Evolutionary conservation across 1,140 invertebrate species (phyloP).

Genomic region (Drosophila nikananu): DNA sequence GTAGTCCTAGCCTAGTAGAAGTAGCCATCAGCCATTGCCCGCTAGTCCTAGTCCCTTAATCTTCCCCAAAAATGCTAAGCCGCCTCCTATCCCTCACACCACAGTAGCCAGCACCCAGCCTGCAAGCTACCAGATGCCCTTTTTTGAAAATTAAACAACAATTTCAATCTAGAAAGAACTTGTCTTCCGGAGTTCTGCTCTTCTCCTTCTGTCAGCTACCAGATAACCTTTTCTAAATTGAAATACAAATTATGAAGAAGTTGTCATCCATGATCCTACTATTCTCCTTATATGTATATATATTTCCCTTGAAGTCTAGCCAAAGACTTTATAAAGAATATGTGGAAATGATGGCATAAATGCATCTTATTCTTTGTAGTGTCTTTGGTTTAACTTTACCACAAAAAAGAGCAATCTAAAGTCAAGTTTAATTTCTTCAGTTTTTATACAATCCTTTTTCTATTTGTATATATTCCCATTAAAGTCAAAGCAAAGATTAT

Average conservation of each 20-base stretch:
- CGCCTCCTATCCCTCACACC: neutral
- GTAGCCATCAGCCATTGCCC: constrained; percentile 23
- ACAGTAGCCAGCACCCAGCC: constrained; percentile 26
- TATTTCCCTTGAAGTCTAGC: neutral
- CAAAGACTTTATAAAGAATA: neutral
- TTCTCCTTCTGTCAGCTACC: too few species aligned
- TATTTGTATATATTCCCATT: neutral
- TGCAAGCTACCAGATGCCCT: constrained; percentile 1
- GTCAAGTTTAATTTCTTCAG: neutral
- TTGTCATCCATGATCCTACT: too few species aligned
- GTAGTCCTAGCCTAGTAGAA: constrained; percentile 62
- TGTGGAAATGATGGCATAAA: neutral
- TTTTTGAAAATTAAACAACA: neutral
- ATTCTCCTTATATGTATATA: neutral
- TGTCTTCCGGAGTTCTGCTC: neutral
- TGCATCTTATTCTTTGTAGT: neutral
- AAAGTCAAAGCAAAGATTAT: neutral
- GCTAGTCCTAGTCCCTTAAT: neutral
- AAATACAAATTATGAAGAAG: too few species aligned
- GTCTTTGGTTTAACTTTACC: neutral
- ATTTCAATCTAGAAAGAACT: neutral
- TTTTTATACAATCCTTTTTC: too few species aligned
- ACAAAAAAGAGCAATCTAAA: neutral
- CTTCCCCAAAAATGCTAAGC: neutral
- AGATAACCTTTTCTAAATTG: too few species aligned